These are phyloP conservation scores for Paracentrotus lividus DNA, from an alignment of 53 echinoderm and acorn worm genomes.

Conservation along the genomic window DNA sequence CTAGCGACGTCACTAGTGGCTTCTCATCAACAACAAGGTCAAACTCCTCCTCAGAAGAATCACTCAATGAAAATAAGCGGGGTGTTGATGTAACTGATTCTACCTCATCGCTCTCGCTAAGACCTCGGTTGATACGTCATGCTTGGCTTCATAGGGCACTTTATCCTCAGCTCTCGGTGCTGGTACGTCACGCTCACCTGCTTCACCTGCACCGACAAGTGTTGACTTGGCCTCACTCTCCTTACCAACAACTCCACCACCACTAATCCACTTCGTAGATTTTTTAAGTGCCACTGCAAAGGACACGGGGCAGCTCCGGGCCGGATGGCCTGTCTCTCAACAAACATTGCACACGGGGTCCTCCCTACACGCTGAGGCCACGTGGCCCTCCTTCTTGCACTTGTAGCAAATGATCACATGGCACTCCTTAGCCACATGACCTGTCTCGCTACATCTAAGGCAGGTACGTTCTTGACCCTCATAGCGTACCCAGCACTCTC, in stretches of 20 bases:
- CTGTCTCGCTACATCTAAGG: constrained; percentile 19
- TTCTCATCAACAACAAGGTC: background rate
- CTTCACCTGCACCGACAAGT: background rate
- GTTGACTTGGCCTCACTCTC: background rate
- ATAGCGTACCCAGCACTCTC: constrained; percentile 39
- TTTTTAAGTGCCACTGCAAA: background rate
- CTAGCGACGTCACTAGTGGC: too few species aligned
- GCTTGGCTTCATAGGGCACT: background rate
- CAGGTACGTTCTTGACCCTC: constrained; percentile 34
- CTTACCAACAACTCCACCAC: background rate
- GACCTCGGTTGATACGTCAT: background rate
- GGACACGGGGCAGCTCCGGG: background rate
- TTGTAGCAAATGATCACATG: background rate
- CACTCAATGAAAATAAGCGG: background rate
- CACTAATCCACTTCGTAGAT: constrained; percentile 7
- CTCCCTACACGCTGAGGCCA: background rate
- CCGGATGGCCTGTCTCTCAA: constrained; percentile 42
- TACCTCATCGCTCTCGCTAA: background rate
- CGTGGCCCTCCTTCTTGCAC: constrained; percentile 47
- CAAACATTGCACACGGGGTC: constrained; percentile 34
- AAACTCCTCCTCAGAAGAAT: background rate
- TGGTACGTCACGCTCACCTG: background rate
- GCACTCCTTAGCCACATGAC: constrained; percentile 41
- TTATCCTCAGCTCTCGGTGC: background rate
- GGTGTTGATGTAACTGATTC: background rate